These are phyloP conservation scores for Arenicola marina DNA, from an alignment of 2,888 invertebrate species.

Conservation along the genomic window DNA sequence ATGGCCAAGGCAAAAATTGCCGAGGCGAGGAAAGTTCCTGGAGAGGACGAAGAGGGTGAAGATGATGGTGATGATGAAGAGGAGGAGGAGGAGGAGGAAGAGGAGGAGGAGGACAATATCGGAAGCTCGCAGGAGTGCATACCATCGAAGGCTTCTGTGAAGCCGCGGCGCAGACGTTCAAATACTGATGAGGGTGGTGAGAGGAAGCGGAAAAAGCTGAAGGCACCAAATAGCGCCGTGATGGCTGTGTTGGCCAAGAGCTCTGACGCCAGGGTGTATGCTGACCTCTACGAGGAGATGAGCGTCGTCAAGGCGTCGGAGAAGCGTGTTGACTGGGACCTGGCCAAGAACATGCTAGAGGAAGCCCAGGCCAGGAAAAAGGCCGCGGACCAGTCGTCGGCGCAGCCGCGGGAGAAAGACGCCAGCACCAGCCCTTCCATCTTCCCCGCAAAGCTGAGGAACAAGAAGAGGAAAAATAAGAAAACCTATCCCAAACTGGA, in stretches of 20 bases:
- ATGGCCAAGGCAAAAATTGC: too few relatives aligned
- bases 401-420: not conserved
- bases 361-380: slow-evolving; percentile 6
- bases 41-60: slow-evolving; percentile 5
- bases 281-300: slow-evolving; percentile 1
- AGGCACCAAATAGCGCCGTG: too few relatives aligned
- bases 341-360: slow-evolving; percentile 17
- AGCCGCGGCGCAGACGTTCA: too few relatives aligned
- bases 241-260: not conserved
- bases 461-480: slow-evolving; percentile 11
- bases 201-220: too few relatives aligned
- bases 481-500: too few relatives aligned
- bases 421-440: not conserved
- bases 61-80: too few relatives aligned
- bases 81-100: not conserved
- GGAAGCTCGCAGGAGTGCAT: not conserved
- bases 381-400: not conserved
- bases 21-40: not conserved
- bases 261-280: slow-evolving; percentile 3
- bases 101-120: slow-evolving; percentile 11
- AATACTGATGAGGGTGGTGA: too few relatives aligned
- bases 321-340: slow-evolving; percentile 3
- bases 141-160: too few relatives aligned
- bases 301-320: not conserved
- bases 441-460: not conserved